Evolutionary conservation across 1,140 invertebrate genomes (phyloP), one percentile per base, ranked within the genome.

Genomic region (Pseudomyrmex concolor): DNA sequence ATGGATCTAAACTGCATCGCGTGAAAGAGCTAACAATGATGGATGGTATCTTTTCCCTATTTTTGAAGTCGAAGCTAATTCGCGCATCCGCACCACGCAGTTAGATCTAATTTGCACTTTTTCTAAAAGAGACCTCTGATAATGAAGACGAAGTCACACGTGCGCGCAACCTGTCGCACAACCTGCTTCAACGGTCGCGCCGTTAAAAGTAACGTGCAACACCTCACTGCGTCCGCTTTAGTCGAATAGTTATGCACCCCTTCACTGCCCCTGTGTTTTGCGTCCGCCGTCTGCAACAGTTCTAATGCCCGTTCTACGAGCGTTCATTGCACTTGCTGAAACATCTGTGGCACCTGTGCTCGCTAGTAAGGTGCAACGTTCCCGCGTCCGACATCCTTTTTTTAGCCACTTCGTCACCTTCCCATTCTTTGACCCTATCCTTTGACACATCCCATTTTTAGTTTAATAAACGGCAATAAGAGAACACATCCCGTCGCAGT

Each of bases 291-390:
- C 88, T 90, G 90, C 89, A 90, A 88, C 86, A 90, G 82, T 70
- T 93, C 91, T 92, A 93, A 93, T 92, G 86, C 87, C 90, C 88
- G 83, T 80, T 91, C 90, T 91, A 90, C 60, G 83, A 86, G 84
- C 86, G 89, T 90, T 88, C 89, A 88, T 90, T 92, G 91, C 92
- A 93, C 92, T 93, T 93, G 92, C 89, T 90, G 90, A 85, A 90
- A 92, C 92, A 93, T 91, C 92, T 93, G 92, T 88, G 86, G 89
- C 93, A 93, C 93, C 93, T 93, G 92, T 93, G 57, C 64, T 81
- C 54, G 83, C 81, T 67, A 48, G 90, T 92, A 93, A 93, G 92
- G 92, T 93, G 91, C 90, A 93, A 91, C 90, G 87, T 91, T 91
- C 89, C 84, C 81, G 68, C 86, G 74, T 78, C 63, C 72, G 83